Evolutionary conservation across 2,888 invertebrate genomes (phyloP), one percentile per base, ranked within the genome.

Genomic region (Xanthia togata): DNA sequence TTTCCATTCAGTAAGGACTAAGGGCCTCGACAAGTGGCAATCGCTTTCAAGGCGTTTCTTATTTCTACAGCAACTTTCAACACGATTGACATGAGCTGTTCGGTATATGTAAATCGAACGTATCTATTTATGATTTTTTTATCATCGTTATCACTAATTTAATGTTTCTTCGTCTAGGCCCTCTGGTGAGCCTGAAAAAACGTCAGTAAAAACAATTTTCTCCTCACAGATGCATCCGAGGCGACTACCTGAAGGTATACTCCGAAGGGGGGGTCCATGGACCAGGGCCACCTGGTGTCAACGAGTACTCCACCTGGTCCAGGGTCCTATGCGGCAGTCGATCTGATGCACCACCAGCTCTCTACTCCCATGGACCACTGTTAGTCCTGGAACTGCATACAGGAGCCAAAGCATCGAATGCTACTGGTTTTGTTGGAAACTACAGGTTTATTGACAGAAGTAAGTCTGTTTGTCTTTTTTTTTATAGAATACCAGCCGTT

Each of bases 261-360:
- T 97, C 98, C 47, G 98, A 98, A 94, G 97, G 98, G 84, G 98
- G 98, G 20, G 97, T 97, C 71, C 98, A 98, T 89, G 97, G 97
- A 0, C 96, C 96, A 0, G 96, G 96, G 0, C 97, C 98, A 76
- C 98, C 98, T 82, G 97, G 97, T 8, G 97, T 98, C 89, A 98
- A 98, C 93, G 98, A 98, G 92, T 97, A 98, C 92, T 98, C 98
- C 0, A 97, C 97, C n/a, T 98, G 98, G 97, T 97, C 98, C 63
- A 97, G 97, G 53, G 95, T 98, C 20, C 95, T 98, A 59, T 98
- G 98, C 90, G 98, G 98, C 4, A 97, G 97, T 85, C 94, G 97
- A 88, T 96, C 96, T n/a, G 97, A 98, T 90, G 97, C 98, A 65
- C 98, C 98, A 63, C 97, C 97, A 85, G 97, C 98, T 11, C 94